Evolutionary conservation across 1,140 invertebrate species (phyloP), one percentile per base, ranked within the genome.

Genomic region (Megathymus violae): DNA sequence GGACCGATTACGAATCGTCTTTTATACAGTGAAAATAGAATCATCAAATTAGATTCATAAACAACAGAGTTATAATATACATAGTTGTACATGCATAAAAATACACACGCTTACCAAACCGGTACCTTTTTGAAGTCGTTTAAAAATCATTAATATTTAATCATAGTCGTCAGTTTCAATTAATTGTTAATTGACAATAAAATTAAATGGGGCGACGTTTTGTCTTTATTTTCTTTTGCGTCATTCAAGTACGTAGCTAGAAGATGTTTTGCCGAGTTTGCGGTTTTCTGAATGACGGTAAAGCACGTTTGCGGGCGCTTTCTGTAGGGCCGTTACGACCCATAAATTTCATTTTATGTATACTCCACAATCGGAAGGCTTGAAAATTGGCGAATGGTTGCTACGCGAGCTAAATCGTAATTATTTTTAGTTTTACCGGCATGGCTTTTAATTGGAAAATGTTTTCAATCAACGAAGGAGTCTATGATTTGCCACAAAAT

Each of bases 341-440:
- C 65, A 80, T 84, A 82, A 84, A 84, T 84, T 78, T 80, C 74
- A 74, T 80, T 83, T 80, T 80, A 83, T 81, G 77, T 78, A 64
- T 74, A 65, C 71, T 70, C 68, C 59, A 71, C 75, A 71, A 76
- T 72, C 68, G 67, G 69, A 77, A 76, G 68, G 72, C 74, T 72
- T 66, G 71, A 71, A 71, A 71, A 74, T 69, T 68, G 63, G 54
- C 31, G n/a, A 71, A 71, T 22, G 51, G 62, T 64, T 51, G 61
- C 61, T 69, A 73, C 64, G 51, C 61, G 67, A 67, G 54, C 52
- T 48, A 69, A 58, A 46, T 47, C 7, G 17, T 62, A 58, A 58
- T 60, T 44, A 46, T 64, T 52, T 43, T 65, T 7, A 9, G 4
- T 31, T 31, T 31, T 31, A 31, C 27, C 27, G 4, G 27, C 9